Conservation (phyloP, 2,888 invertebrate species). For the Coelogynopora nodosa region DNA sequence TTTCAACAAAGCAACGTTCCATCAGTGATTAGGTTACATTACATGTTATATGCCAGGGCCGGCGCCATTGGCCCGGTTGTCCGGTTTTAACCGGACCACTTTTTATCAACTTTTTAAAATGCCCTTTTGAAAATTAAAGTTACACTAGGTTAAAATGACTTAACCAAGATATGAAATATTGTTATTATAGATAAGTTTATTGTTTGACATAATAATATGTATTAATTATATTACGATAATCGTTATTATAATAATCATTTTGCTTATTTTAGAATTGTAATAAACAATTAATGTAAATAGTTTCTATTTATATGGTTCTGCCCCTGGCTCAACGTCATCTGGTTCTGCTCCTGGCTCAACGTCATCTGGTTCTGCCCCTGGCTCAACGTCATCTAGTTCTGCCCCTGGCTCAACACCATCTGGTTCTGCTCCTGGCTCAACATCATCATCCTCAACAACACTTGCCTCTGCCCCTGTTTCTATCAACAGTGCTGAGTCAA, state of each 20-base stretch:
- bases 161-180: background rate
- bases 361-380: no score
- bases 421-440: no score
- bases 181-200: background rate
- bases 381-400: no score
- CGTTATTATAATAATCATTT: background rate
- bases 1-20: no score
- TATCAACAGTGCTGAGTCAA: no score
- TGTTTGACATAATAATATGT: background rate
- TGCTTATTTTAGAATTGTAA: background rate
- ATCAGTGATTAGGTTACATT: no score
- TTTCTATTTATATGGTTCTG: background rate
- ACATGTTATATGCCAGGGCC: no score
- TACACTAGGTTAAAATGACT: background rate
- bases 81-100: background rate
- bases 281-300: background rate
- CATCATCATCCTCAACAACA: no score
- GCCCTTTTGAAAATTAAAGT: background rate
- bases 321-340: no score
- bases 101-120: background rate
- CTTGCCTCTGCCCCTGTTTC: no score
- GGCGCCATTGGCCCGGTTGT: background rate
- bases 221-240: background rate
- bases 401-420: no score
- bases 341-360: no score